Percentiles rank a stretch among this genome's conserved stretches.
These are phyloP conservation scores for Lophochroa leadbeateri DNA, from an alignment of 2,113 vertebrate species.

Conservation along the genomic window DNA sequence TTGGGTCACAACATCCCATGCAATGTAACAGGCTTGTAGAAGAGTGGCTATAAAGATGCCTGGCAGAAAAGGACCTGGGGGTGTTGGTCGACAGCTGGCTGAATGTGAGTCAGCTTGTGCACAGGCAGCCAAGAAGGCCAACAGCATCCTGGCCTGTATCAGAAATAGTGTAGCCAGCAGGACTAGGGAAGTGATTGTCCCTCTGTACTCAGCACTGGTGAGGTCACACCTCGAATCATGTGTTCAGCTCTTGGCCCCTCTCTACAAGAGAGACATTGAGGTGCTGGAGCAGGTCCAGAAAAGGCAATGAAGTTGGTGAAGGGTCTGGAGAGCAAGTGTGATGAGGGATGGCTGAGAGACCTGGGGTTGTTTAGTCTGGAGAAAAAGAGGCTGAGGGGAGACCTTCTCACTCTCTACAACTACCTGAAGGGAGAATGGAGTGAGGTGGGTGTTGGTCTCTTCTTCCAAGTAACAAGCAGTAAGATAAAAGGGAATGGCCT, in stretches of 20 bases:
- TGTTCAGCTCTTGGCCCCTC: neutral
- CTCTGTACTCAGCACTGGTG: neutral
- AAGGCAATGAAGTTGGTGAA: neutral
- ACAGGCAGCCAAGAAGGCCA: neutral
- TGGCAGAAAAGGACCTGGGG: neutral
- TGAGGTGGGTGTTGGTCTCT: neutral
- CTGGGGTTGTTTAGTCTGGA: neutral
- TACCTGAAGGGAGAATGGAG: neutral
- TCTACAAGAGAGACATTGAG: neutral
- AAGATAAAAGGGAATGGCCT: neutral
- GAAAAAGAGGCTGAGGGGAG: neutral
- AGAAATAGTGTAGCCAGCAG: neutral
- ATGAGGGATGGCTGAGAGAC: neutral
- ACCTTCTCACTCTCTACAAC: neutral
- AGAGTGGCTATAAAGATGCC: neutral
- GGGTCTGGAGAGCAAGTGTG: neutral
- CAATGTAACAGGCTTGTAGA: neutral
- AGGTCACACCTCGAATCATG: neutral
- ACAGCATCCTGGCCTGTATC: neutral
- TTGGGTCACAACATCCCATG: neutral
- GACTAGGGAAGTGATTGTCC: neutral
- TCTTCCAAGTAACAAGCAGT: neutral
- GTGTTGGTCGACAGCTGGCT: neutral
- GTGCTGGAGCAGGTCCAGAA: neutral
- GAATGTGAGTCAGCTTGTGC: neutral